Evolutionary conservation across 2,797 vertebrate species (phyloP).

Genomic region (Carapus acus): DNA sequence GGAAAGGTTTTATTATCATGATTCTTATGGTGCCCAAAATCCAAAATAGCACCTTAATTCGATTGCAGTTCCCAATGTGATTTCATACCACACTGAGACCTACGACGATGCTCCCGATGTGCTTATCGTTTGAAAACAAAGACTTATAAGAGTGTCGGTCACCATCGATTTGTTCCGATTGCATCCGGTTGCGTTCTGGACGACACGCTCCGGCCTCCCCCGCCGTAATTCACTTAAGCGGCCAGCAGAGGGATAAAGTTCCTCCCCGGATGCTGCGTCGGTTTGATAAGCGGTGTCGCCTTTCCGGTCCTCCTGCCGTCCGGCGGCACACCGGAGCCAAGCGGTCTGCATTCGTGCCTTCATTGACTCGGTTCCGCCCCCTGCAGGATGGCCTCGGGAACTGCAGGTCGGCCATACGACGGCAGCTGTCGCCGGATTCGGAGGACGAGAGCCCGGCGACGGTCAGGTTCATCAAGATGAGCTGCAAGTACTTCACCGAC

Average conservation of each 20-base stretch:
- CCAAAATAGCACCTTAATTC: no score
- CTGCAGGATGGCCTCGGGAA: slow-evolving; percentile 77
- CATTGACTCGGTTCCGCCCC: slow-evolving; percentile 11
- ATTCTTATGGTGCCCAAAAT: no score
- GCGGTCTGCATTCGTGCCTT: neutral
- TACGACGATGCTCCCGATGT: no score
- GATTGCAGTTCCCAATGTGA: no score
- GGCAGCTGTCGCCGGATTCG: slow-evolving; percentile 85
- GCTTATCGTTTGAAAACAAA: no score
- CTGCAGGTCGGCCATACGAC: slow-evolving; percentile 75
- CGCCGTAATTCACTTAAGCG: neutral
- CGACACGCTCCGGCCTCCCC: no score
- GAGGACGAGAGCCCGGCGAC: slow-evolving; percentile 92
- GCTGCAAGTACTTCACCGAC: slow-evolving; percentile 97
- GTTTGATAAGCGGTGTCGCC: neutral
- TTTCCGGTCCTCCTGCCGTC: neutral
- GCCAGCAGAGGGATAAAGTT: neutral
- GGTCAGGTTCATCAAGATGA: slow-evolving; percentile 98
- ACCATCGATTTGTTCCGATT: neutral
- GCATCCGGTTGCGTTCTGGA: no score
- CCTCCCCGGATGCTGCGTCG: neutral
- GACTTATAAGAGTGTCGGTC: no score
- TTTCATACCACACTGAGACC: no score
- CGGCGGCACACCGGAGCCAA: no score
- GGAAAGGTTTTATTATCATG: no score